A percentile compares a stretch with the other conserved stretches of the same genome.
phyloP scores from a whole-genome alignment of 2,888 invertebrate genomes.

The Trissoscelio sp. region DNA sequence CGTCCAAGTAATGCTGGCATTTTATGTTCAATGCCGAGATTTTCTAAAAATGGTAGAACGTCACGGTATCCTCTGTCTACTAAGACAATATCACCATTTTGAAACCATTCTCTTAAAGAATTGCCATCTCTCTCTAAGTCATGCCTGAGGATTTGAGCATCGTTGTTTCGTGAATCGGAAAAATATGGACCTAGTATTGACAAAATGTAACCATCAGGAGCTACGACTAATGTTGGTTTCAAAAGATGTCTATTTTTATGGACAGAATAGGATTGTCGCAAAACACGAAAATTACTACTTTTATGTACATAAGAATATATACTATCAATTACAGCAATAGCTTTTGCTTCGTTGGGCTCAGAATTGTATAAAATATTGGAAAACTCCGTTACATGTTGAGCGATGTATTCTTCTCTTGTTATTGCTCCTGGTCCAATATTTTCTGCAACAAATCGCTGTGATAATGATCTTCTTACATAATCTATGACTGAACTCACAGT shows the following conservation, averaged over 20 bases:
- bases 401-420: constrained; percentile 16
- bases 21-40: constrained; percentile 22
- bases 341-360: constrained; percentile 20
- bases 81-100: too few relatives aligned
- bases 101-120: constrained; percentile 54
- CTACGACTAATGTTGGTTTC: constrained; percentile 28
- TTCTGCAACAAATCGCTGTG: constrained; percentile 25
- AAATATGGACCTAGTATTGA: constrained; percentile 31
- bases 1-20: constrained; percentile 44
- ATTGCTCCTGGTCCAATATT: constrained; percentile 40
- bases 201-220: constrained; percentile 36
- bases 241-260: constrained; percentile 21
- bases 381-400: constrained; percentile 36
- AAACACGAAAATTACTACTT: constrained; percentile 16
- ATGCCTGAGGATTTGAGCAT: too few relatives aligned
- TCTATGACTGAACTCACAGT: too few relatives aligned
- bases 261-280: constrained; percentile 17
- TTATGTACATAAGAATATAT: constrained; percentile 23
- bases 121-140: too few relatives aligned
- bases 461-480: constrained; percentile 16
- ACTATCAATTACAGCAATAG: constrained; percentile 15
- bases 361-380: constrained; percentile 31
- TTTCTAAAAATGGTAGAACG: constrained; percentile 24
- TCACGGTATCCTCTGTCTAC: constrained; percentile 62
- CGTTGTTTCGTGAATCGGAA: constrained; percentile 43